These are phyloP conservation scores for Drosophila leontia DNA, from an alignment of 1,140 invertebrate species.

Conservation along the genomic window DNA sequence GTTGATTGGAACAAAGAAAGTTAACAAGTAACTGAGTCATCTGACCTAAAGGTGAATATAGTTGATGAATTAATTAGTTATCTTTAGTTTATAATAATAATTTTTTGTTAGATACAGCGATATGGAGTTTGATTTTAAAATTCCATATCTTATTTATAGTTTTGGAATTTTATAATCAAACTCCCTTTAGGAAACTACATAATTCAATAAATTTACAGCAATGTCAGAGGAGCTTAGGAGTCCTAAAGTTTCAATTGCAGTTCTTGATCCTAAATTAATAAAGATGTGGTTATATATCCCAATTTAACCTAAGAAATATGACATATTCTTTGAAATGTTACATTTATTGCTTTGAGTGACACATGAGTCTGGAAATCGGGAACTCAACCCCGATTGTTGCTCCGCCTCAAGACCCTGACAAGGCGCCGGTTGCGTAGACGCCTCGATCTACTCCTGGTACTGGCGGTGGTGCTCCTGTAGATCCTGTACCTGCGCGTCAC, in stretches of 20 bases:
- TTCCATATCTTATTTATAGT: no score
- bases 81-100: background rate
- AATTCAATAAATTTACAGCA: background rate
- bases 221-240: background rate
- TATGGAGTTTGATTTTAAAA: background rate
- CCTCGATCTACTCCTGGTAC: background rate
- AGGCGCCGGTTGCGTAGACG: background rate
- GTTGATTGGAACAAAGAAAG: constrained; percentile 24
- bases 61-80: background rate
- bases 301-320: no score
- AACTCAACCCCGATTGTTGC: constrained; percentile 8
- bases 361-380: background rate
- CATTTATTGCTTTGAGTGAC: constrained; percentile 19
- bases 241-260: background rate
- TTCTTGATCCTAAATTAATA: background rate
- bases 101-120: background rate
- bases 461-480: background rate
- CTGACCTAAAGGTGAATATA: background rate
- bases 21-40: background rate
- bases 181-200: no score
- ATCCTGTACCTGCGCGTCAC: background rate
- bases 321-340: background rate
- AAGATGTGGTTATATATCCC: no score
- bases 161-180: background rate
- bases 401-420: background rate